These are phyloP conservation scores for Acleris holmiana DNA, from an alignment of 2,888 invertebrate genomes.

Conservation along the genomic window DNA sequence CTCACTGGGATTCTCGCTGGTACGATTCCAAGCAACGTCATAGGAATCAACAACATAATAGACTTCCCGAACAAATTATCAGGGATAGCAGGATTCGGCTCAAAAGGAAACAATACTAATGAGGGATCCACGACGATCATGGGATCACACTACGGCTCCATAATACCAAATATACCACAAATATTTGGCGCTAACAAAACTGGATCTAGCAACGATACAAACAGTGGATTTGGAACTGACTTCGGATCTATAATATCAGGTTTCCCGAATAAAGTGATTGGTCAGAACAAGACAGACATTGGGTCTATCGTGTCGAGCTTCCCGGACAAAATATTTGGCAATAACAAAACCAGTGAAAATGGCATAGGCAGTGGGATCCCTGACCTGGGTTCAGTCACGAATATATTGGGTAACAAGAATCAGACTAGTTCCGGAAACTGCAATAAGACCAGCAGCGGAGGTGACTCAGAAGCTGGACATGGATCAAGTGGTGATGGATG, in stretches of 20 bases:
- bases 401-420: constrained; percentile 22
- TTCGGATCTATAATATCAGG: constrained; percentile 19
- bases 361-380: not conserved
- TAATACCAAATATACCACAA: constrained; percentile 6
- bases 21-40: not conserved
- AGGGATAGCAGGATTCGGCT: constrained; percentile 15
- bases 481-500: not conserved
- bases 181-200: constrained; percentile 17
- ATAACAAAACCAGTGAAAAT: constrained; percentile 13
- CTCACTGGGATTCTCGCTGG: not conserved
- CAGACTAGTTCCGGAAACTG: constrained; percentile 5
- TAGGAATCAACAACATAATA: constrained; percentile 17
- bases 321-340: constrained; percentile 7
- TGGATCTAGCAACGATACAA: constrained; percentile 4
- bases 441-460: not conserved
- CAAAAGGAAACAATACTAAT: constrained; percentile 8
- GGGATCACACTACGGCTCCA: constrained; percentile 6
- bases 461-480: constrained; percentile 2
- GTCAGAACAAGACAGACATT: constrained; percentile 13
- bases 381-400: constrained; percentile 9
- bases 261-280: constrained; percentile 24
- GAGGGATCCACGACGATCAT: constrained; percentile 18
- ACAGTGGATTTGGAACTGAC: constrained; percentile 7
- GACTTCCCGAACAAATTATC: constrained; percentile 15
- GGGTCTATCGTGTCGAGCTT: not conserved